A percentile compares a stretch with the other conserved stretches of the same genome.
phyloP scores from a whole-genome alignment of 2,888 invertebrate species.

The Thyatira batis region DNA sequence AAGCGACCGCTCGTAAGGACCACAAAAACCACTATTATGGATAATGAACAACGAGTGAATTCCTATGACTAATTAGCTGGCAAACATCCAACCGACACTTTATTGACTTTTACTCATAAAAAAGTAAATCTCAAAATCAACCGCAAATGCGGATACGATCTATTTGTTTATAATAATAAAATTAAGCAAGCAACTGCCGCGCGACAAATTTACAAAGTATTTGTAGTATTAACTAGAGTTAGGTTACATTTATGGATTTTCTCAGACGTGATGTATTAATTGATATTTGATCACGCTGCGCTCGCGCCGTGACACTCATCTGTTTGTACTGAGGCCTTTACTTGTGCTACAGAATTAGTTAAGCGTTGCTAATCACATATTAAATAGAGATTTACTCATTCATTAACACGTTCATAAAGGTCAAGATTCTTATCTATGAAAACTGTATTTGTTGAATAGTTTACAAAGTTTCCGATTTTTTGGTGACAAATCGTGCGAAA shows the following conservation, averaged over 20 bases:
- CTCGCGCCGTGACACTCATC: slow-evolving; percentile 36
- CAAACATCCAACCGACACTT: slow-evolving; percentile 57
- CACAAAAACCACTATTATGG: slow-evolving; percentile 48
- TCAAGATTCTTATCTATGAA: slow-evolving; percentile 21
- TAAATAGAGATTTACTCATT: slow-evolving; percentile 33
- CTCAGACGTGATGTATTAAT: slow-evolving; percentile 56
- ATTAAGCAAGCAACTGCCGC: slow-evolving; percentile 24
- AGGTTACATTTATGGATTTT: slow-evolving; percentile 48
- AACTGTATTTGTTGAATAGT: slow-evolving; percentile 17
- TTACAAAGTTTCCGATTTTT: slow-evolving; percentile 19
- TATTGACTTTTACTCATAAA: slow-evolving; percentile 61
- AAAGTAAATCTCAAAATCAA: slow-evolving; percentile 31
- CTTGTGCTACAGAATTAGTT: slow-evolving; percentile 35
- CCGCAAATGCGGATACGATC: slow-evolving; percentile 46
- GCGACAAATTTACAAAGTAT: slow-evolving; percentile 32
- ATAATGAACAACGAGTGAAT: slow-evolving; percentile 69
- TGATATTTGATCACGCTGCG: slow-evolving; percentile 43
- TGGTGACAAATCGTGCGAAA: slow-evolving; percentile 15
- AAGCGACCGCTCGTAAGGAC: slow-evolving; percentile 55
- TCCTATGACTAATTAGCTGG: slow-evolving; percentile 61
- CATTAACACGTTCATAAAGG: slow-evolving; percentile 43
- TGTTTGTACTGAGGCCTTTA: slow-evolving; percentile 29
- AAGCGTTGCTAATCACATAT: slow-evolving; percentile 41
- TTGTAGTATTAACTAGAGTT: slow-evolving; percentile 32
- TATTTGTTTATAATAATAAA: slow-evolving; percentile 33